Evolutionary conservation across 2,797 vertebrate genomes (phyloP).

Genomic region (Chaenodraco wilsoni): DNA sequence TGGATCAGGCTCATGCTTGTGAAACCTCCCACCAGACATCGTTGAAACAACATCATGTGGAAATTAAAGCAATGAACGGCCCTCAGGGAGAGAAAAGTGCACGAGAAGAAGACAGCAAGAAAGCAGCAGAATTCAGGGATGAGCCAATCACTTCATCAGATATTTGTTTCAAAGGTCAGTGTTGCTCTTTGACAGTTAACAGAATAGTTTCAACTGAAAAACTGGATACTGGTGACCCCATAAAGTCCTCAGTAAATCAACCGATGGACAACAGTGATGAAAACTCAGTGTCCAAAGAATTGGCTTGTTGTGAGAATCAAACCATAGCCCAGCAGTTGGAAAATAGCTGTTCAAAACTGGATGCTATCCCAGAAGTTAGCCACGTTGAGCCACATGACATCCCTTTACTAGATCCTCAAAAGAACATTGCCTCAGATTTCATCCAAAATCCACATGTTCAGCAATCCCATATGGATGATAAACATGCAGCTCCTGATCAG

Average conservation of each 20-base stretch:
- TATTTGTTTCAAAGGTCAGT: conserved; percentile 48
- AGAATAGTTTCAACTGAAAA: conserved; percentile 30
- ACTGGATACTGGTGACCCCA: conserved; percentile 19
- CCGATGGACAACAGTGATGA: conserved; percentile 28
- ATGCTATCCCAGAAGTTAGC: conserved; percentile 73
- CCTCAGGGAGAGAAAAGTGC: conserved; percentile 49
- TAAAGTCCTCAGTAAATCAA: conserved; percentile 15
- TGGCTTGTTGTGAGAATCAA: conserved; percentile 27
- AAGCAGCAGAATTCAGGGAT: conserved; percentile 27
- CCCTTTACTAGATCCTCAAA: conserved; percentile 23
- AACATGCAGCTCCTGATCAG: conserved; percentile 33
- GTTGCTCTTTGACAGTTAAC: conserved; percentile 26
- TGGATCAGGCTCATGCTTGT: conserved; percentile 49
- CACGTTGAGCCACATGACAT: conserved; percentile 46
- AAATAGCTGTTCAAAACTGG: conserved; percentile 67
- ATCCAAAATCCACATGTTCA: conserved; percentile 41
- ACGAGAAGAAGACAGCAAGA: conserved; percentile 30
- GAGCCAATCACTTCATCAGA: conserved; percentile 34
- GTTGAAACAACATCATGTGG: conserved; percentile 43
- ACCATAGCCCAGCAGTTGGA: conserved; percentile 31
- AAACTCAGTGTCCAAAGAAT: conserved; percentile 24
- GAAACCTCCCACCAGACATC: conserved; percentile 63
- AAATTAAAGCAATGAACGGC: conserved; percentile 41
- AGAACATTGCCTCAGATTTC: conserved; percentile 17
- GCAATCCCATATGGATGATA: conserved; percentile 9